Percentiles rank a stretch among this genome's conserved stretches.
phyloP scores from a whole-genome alignment of 2,888 invertebrate species.

The Trissonchulus latispiculum region DNA sequence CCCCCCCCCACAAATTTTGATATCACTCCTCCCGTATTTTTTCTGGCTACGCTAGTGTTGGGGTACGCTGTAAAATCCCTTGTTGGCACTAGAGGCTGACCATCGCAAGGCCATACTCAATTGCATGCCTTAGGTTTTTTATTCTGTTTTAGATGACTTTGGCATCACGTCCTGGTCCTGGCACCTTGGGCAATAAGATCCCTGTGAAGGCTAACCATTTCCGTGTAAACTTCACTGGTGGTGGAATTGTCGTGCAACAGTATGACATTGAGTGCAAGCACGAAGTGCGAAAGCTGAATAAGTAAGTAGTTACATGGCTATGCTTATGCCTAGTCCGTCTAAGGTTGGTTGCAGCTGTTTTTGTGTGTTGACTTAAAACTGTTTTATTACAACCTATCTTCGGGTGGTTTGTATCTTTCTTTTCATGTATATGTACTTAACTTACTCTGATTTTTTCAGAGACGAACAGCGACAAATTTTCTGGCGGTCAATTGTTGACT shows the following conservation, averaged over 20 bases:
- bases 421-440: no score
- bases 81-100: no score
- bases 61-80: no score
- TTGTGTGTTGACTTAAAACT: background rate
- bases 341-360: background rate
- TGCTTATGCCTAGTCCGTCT: background rate
- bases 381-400: background rate
- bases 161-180: conserved; percentile 13
- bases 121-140: no score
- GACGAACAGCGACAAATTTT: conserved; percentile 37
- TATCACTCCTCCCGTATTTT: no score
- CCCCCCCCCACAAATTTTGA: no score
- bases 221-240: conserved; percentile 30
- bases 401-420: background rate
- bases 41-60: no score
- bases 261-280: conserved; percentile 39
- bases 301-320: conserved; percentile 25
- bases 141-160: conserved; percentile 22
- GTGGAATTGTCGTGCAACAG: conserved; percentile 33
- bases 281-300: conserved; percentile 35
- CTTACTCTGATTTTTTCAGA: no score
- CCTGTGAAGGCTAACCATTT: conserved; percentile 34
- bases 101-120: no score
- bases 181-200: background rate
- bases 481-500: conserved; percentile 35